Conservation (phyloP, 2,888 invertebrate genomes). For the Synergus itoensis region DNA sequence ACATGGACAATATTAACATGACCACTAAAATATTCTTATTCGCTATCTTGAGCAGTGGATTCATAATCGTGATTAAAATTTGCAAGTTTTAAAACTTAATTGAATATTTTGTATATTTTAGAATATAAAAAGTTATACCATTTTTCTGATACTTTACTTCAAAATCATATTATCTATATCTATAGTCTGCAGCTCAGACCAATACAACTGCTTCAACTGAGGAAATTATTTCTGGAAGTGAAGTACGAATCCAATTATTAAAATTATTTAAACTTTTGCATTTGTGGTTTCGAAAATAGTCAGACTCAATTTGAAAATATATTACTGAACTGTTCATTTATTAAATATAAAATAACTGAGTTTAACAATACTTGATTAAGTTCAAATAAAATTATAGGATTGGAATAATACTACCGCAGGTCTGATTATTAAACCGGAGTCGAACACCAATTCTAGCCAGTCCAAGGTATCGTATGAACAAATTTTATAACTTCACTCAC, state of each 20-base stretch:
- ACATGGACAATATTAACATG: constrained; percentile 28
- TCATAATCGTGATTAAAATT: constrained; percentile 34
- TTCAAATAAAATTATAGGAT: not conserved
- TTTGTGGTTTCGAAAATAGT: not conserved
- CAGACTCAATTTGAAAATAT: too few species aligned
- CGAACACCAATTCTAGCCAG: not conserved
- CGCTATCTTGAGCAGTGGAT: constrained; percentile 33
- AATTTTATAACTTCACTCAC: not conserved
- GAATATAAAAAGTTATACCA: not conserved
- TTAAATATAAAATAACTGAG: too few species aligned
- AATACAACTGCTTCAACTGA: not conserved
- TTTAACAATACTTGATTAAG: too few species aligned
- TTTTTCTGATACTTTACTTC: not conserved
- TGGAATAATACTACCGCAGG: not conserved
- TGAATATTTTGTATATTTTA: not conserved
- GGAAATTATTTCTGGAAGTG: not conserved
- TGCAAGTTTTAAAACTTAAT: not conserved
- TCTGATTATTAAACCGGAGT: too few species aligned
- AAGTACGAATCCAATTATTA: not conserved
- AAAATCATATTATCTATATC: not conserved
- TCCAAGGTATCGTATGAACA: not conserved
- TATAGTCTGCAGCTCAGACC: not conserved
- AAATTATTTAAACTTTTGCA: not conserved
- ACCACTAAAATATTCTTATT: constrained; percentile 40
- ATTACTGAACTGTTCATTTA: not conserved